Evolutionary conservation across 2,888 invertebrate species (phyloP).

Genomic region (Reticulitermes lucifugus): DNA sequence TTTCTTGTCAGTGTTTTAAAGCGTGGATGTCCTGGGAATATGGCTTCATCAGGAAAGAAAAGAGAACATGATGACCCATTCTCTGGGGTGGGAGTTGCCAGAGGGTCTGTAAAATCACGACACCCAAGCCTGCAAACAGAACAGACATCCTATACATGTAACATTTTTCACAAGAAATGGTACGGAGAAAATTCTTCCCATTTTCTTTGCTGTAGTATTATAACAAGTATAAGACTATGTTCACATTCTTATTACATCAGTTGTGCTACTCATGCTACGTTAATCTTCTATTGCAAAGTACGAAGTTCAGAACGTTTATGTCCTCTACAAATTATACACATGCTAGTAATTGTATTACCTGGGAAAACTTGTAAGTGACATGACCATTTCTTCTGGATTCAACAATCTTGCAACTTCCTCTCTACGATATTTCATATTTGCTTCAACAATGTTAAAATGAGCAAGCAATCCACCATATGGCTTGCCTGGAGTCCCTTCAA

Average conservation of each 20-base stretch:
- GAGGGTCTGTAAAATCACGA: conserved; percentile 87
- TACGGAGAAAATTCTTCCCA: too few relatives aligned
- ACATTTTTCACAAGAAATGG: background rate
- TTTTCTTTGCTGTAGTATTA: too few relatives aligned
- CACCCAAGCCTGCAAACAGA: conserved; percentile 80
- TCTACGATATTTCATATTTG: conserved; percentile 93
- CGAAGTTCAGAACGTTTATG: too few relatives aligned
- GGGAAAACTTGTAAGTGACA: conserved; percentile 94
- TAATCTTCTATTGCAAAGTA: too few relatives aligned
- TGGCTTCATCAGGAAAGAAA: conserved; percentile 96
- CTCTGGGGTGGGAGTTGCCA: conserved; percentile 76
- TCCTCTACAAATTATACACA: background rate
- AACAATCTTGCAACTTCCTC: conserved; percentile 85
- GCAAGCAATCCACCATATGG: conserved; percentile 95
- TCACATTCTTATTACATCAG: too few relatives aligned
- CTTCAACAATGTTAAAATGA: conserved; percentile 98
- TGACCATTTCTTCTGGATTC: conserved; percentile 81
- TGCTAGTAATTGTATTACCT: conserved; percentile 70
- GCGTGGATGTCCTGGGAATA: conserved; percentile 95
- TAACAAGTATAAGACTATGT: too few relatives aligned
- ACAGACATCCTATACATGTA: conserved; percentile 35
- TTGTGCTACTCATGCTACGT: too few relatives aligned
- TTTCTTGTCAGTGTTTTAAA: conserved; percentile 94
- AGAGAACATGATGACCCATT: conserved; percentile 83
- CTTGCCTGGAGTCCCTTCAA: conserved; percentile 97